Evolutionary conservation across 2,888 invertebrate species (phyloP).

Genomic region (Leptopilina syphax): DNA sequence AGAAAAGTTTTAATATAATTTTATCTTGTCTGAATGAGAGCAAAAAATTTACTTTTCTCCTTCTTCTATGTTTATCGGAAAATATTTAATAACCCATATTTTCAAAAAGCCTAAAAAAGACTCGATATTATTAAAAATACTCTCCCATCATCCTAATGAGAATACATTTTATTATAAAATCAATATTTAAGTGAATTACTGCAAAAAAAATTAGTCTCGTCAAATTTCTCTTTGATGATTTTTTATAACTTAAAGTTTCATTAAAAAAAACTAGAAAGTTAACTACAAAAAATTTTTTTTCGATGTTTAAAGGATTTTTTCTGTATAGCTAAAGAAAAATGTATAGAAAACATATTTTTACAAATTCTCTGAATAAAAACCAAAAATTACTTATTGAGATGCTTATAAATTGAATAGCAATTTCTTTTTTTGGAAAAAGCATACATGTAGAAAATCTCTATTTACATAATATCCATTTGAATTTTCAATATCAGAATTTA

Average conservation of each 20-base stretch:
- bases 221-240: background rate
- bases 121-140: background rate
- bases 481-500: background rate
- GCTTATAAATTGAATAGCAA: no score
- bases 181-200: background rate
- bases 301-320: background rate
- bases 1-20: no score
- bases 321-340: no score
- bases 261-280: background rate
- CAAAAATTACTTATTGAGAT: no score
- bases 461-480: background rate
- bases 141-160: background rate
- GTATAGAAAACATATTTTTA: no score
- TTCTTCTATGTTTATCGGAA: background rate
- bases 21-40: no score
- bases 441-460: background rate
- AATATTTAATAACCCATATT: slow-evolving; percentile 1
- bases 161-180: background rate
- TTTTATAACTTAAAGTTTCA: background rate
- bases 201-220: background rate
- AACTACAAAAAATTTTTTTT: background rate
- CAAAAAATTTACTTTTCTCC: background rate
- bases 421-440: background rate
- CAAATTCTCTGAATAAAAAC: no score
- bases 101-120: background rate